Percentiles rank a stretch among this genome's conserved stretches.
Conservation (phyloP, 2,797 vertebrate genomes). For the Hoplostethus mediterraneus region DNA sequence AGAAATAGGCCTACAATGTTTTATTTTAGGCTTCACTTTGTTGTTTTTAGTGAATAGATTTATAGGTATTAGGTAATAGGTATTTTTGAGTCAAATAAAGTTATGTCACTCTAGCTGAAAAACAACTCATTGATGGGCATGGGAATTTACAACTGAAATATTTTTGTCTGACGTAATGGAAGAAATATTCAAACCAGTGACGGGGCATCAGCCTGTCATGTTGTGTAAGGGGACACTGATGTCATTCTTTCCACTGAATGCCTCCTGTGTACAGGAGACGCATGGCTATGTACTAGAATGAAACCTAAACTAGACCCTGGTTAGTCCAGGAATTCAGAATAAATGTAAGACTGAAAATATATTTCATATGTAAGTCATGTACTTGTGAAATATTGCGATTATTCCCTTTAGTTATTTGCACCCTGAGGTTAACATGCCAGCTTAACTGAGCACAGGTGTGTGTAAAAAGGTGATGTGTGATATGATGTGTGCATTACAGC, state of each 20-base stretch:
- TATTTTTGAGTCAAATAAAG: conserved; percentile 20
- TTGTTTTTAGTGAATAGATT: background rate
- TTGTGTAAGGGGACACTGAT: conserved; percentile 31
- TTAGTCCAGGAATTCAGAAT: background rate
- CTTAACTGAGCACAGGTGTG: background rate
- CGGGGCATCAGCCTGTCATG: conserved; percentile 8
- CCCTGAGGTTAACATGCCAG: background rate
- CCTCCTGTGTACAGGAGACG: conserved; percentile 10
- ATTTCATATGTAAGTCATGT: background rate
- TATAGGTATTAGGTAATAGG: no score
- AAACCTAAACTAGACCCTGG: conserved; percentile 12
- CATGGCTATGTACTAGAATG: conserved; percentile 7
- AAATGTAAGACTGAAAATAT: background rate
- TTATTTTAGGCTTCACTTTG: no score
- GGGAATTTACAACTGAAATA: conserved; percentile 8
- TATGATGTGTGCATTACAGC: no score
- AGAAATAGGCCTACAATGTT: no score
- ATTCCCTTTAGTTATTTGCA: background rate
- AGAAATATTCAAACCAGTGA: conserved; percentile 34
- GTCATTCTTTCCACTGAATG: conserved; percentile 50
- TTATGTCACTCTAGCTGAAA: background rate
- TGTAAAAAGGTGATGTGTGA: background rate
- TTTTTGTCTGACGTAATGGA: conserved; percentile 23
- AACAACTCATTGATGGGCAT: background rate
- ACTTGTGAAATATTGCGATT: background rate